Conservation (phyloP, 2,797 vertebrate genomes). For the Phalanger gymnotis region DNA sequence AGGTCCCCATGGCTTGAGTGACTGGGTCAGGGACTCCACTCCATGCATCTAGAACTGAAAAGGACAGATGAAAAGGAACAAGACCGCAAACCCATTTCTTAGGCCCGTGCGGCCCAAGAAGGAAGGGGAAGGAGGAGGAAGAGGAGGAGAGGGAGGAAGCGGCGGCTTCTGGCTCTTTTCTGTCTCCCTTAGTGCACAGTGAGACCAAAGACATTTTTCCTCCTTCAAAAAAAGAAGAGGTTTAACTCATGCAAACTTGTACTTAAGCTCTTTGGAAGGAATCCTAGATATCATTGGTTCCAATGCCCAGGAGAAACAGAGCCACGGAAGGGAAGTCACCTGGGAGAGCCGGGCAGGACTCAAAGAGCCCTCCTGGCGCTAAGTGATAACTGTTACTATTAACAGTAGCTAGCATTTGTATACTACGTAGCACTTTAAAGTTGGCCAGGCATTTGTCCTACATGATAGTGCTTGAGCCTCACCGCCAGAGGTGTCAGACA, state of each 20-base stretch:
- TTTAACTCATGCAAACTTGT: neutral
- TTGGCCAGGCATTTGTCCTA: neutral
- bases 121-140: too few species aligned
- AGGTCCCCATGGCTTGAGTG: neutral
- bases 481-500: neutral
- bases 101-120: too few species aligned
- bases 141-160: too few species aligned
- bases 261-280: neutral
- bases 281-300: neutral
- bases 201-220: too few species aligned
- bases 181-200: too few species aligned
- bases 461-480: too few species aligned
- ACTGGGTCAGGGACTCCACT: neutral
- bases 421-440: too few species aligned
- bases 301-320: accelerated
- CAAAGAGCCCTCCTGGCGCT: too few species aligned
- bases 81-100: too few species aligned
- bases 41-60: neutral
- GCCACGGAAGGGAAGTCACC: neutral
- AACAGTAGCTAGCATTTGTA: too few species aligned
- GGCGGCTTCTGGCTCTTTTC: too few species aligned
- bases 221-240: too few species aligned
- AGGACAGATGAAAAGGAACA: neutral
- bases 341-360: neutral
- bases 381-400: neutral